Evolutionary conservation across 2,888 invertebrate species (phyloP).

Genomic region (Eristalis arbustorum): DNA sequence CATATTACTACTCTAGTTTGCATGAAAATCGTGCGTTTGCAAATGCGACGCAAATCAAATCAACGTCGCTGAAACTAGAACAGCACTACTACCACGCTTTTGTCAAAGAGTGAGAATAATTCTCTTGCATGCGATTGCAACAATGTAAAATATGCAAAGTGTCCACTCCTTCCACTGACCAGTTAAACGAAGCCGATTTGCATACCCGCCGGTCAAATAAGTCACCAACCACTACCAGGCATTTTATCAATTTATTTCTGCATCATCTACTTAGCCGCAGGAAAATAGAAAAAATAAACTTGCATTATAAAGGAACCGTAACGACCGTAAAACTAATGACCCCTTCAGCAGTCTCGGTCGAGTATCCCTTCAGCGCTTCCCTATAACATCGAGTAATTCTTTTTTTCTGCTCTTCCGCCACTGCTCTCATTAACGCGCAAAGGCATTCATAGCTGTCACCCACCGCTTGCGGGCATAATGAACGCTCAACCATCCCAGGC

Average conservation of each 20-base stretch:
- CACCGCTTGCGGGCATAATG: slow-evolving; percentile 11
- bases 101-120: too few species aligned
- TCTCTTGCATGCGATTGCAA: too few species aligned
- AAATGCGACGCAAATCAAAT: too few species aligned
- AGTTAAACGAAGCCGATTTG: too few species aligned
- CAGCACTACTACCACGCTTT: too few species aligned
- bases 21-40: too few species aligned
- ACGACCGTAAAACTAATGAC: slow-evolving; percentile 3
- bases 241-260: slow-evolving; percentile 14
- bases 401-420: not conserved
- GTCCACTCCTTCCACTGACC: too few species aligned
- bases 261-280: not conserved
- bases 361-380: not conserved
- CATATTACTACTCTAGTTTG: too few species aligned
- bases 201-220: too few species aligned
- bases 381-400: not conserved
- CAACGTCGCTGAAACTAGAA: too few species aligned
- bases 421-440: slow-evolving; percentile 29
- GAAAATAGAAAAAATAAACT: not conserved
- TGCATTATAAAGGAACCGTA: not conserved
- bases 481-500: slow-evolving; percentile 27
- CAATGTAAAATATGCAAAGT: too few species aligned
- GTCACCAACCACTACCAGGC: not conserved
- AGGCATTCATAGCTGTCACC: slow-evolving; percentile 27
- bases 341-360: not conserved